Evolutionary conservation across 1,140 invertebrate genomes (phyloP), one percentile per base, ranked within the genome.

Genomic region (Cylas formicarius): DNA sequence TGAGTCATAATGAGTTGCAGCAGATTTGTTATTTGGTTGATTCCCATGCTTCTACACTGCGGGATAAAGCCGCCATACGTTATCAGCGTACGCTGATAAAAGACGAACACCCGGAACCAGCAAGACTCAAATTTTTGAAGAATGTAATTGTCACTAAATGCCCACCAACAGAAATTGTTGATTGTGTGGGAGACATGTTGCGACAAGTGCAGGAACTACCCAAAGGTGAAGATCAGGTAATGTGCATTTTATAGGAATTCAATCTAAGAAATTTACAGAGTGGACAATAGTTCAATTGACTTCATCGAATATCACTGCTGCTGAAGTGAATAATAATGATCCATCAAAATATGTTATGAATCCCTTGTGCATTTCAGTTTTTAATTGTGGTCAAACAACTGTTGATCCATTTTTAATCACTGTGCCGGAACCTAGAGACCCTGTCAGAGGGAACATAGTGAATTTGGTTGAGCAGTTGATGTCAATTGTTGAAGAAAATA

Each of bases 211-310:
- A 38, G 21, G 48, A 57, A 21, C 37, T 59, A 38, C 57, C 57
- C 0, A 42, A 48, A 50, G 53, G 53, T 56, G 32, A 10, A 5
- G 29, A 38, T 48, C 7, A 18, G 11, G 19, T 33, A 28, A 13
- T 8, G 3, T 42, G 11, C 16, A 32, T 11, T 32, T 8, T 11
- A 19, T 4, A 16, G 28, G 19, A 36, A 36, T 4, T 21, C 20
- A 28, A 27, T 14, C 20, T 1, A 26, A 18, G 16, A 23, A 34
- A 26, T 24, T 3, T 46, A 24, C 29, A 60, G 56, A 60, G 40
- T 60, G 58, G 58, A 58, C 53, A 22, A 18, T 58, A 36, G 36
- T 60, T 20, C 58, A 60, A 32, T 22, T 60, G 18, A 58, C 58
- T 26, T 44, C 51, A 26, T 37, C 51, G 8, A 49, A 54, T 44